Base-by-base conservation (phyloP, 2,113 vertebrate genomes). In the Oryzias curvinotus region DNA sequence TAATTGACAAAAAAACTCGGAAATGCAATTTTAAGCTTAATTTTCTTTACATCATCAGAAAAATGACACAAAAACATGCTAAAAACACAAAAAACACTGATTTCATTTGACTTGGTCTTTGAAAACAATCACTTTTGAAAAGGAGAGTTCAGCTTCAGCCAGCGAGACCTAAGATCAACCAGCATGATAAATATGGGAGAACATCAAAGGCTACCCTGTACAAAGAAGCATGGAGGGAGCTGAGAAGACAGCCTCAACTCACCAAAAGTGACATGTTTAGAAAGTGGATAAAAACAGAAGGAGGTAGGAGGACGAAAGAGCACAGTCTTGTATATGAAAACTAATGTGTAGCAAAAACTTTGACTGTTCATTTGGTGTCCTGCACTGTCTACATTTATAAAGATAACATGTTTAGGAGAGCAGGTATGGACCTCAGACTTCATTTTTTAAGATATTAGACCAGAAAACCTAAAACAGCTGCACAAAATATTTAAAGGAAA, bases 201-300 rank as follows among this genome's bases (percentile, higher is more conserved):
- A 78, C 80, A 81, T 85, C 80, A 84, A 80, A 85, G 62, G 28
- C 56, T 2, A 5, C 1, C 10, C 30, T 77, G 58, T 75, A 71
- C 66, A 57, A 75, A 81, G 75, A 77, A 73, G 71, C 57, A 83
- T 21, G 25, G 81, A 69, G 78, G 84, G 70, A 77, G 59, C 68
- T 46, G 50, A 49, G 70, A 74, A 68, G 68, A 86, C 63, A 73
- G 76, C 81, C 66, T 72, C 85, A 82, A 82, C 82, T 89, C 83
- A 86, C 78, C 79, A 79, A 78, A 78, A 73, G 65, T 82, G 84
- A 88, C 82, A 78, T 67, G 72, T 76, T 80, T 62, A 78, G 71
- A 77, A 71, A 50, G 66, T 57, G 2, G 68, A 51, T 46, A 25
- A 57, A 48, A 21, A 23, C 12, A 8, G 16, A 28, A 47, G 14